Conservation (phyloP, 2,797 vertebrate species). For the Phoxinus dragarum region DNA sequence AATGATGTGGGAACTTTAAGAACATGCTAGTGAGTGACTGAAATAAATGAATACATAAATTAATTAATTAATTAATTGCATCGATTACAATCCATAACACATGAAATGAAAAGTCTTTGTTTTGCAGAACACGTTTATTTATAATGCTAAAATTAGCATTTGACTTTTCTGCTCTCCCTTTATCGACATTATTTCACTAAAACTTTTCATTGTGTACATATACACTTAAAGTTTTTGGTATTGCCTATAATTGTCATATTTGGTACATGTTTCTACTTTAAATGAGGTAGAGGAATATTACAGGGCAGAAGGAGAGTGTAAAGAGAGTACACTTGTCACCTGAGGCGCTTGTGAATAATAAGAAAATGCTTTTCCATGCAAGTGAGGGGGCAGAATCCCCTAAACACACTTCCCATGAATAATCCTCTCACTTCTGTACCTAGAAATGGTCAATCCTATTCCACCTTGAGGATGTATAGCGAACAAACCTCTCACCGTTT, state of each 20-base stretch:
- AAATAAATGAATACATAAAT: not conserved
- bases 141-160: not conserved
- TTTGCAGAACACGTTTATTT: not conserved
- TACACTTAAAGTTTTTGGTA: not conserved
- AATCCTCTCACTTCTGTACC: slow-evolving; percentile 36
- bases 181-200: not conserved
- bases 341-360: slow-evolving; percentile 54
- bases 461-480: slow-evolving; percentile 59
- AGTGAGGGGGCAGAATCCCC: slow-evolving; percentile 47
- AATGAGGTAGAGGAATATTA: slow-evolving; percentile 3
- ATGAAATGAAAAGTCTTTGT: too few relatives aligned
- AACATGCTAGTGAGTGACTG: not conserved
- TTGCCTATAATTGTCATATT: not conserved
- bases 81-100: not conserved
- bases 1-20: not conserved
- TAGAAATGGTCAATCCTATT: not conserved
- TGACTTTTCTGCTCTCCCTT: not conserved
- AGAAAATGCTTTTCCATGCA: slow-evolving; percentile 34
- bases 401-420: slow-evolving; percentile 54
- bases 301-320: slow-evolving; percentile 35
- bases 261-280: not conserved
- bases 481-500: slow-evolving; percentile 35
- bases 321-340: slow-evolving; percentile 52
- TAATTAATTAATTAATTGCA: too few relatives aligned
- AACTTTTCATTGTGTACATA: not conserved